Evolutionary conservation across 2,113 vertebrate genomes (phyloP), one percentile per base, ranked within the genome.

Genomic region (Amphiprion percula): DNA sequence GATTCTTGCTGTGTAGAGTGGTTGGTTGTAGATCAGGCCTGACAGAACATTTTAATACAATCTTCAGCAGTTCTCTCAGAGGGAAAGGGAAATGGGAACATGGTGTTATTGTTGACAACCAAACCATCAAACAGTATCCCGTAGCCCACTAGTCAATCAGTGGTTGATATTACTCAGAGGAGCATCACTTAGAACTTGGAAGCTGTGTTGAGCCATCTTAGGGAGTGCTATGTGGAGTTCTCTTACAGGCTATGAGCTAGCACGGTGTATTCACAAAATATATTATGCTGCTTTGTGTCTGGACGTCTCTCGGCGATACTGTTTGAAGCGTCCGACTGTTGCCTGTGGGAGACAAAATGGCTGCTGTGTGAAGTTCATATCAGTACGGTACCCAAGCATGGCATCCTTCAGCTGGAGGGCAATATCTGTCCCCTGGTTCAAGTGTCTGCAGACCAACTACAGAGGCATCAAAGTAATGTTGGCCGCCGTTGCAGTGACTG

Each of bases 41-140:
- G 44, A 68, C 52, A 30, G 56, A 80, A 56, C 23, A 77, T 58
- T 64, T 41, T 9, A 76, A 72, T 12, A 7, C 21, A 5, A 63
- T 74, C 56, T 79, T 78, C 30, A 37, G 61, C 44, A 9, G 65
- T 33, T 11, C 39, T 81, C 72, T 76, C 72, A 11, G 30, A 77
- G 73, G 79, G 50, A 21, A 78, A 63, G 15, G 52, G 33, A 83
- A 90, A 37, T 69, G 3, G 54, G 74, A 67, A 73, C 69, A 61
- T 23, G 33, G 44, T 81, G 80, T 90, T 91, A 66, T 74, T 90
- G 85, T 89, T 91, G 85, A 91, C 84, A 87, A 58, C 73, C 30
- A 68, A 63, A 58, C 68, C 67, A 77, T 85, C 85, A 86, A 82
- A 85, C 52, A 12, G 56, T 23, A n/a, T 85, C 68, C 71, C 33